A percentile compares a stretch with the other conserved stretches of the same genome.
Evolutionary conservation across 2,113 vertebrate genomes (phyloP).

Genomic region (Ia io): DNA sequence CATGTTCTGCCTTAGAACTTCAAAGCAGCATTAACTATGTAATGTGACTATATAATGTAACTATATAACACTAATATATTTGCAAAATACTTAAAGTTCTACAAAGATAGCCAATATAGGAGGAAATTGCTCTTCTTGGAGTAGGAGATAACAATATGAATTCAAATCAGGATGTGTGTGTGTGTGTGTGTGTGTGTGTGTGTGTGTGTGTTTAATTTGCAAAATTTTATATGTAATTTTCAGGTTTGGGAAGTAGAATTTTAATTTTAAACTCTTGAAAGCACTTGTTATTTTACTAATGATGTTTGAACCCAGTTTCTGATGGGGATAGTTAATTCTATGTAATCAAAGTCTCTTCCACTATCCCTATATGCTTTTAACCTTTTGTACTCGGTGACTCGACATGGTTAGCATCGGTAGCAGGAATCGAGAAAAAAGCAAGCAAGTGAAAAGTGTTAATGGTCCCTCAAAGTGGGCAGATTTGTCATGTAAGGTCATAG

Average conservation of each 20-base stretch:
- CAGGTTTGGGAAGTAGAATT: background rate
- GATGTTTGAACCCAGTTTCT: background rate
- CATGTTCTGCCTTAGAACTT: background rate
- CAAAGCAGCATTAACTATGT: background rate
- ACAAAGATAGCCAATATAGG: background rate
- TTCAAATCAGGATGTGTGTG: background rate
- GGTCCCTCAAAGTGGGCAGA: background rate
- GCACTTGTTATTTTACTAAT: background rate
- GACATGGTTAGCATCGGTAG: too few species aligned
- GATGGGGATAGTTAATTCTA: background rate
- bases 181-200: too few species aligned
- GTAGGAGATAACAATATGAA: background rate
- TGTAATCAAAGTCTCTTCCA: background rate
- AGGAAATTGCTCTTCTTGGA: background rate
- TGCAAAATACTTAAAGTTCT: constrained; percentile 5
- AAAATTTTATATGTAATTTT: background rate
- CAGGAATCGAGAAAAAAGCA: too few species aligned
- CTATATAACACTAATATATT: background rate
- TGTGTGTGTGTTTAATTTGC: background rate
- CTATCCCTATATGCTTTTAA: background rate
- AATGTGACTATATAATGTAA: background rate
- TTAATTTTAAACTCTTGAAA: background rate
- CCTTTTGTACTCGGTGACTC: too few species aligned
- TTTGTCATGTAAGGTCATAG: background rate
- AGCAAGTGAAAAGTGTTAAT: too few species aligned